Evolutionary conservation across 2,888 invertebrate species (phyloP).

Genomic region (Spicauda simplicius): DNA sequence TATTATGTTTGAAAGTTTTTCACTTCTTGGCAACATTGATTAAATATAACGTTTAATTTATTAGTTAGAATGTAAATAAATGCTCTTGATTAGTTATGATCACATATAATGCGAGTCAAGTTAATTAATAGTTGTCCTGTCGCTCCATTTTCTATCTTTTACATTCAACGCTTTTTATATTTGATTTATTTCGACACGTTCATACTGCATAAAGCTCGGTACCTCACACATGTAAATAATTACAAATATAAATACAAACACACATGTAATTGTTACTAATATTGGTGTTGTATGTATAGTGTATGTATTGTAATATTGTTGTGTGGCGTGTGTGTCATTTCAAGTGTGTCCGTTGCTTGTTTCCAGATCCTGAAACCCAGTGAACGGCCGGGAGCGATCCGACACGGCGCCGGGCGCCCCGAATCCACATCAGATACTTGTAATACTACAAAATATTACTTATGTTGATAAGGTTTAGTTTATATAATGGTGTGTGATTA

Average conservation of each 20-base stretch:
- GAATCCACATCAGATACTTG: constrained; percentile 67
- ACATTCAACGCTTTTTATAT: constrained; percentile 17
- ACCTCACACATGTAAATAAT: constrained; percentile 23
- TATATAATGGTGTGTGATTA: constrained; percentile 81
- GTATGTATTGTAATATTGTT: background rate
- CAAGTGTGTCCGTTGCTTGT: constrained; percentile 44
- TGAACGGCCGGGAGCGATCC: constrained; percentile 55
- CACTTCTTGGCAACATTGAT: too few species aligned
- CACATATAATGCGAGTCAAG: background rate
- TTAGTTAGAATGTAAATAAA: background rate
- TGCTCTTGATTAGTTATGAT: background rate
- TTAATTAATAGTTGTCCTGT: background rate
- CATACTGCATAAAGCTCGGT: constrained; percentile 28
- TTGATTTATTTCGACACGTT: constrained; percentile 21
- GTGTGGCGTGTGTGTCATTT: background rate
- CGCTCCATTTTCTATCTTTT: constrained; percentile 1
- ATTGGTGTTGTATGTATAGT: constrained; percentile 9
- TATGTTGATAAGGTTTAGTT: constrained; percentile 77
- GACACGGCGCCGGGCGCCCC: constrained; percentile 67
- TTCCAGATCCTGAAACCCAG: constrained; percentile 76
- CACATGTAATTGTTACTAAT: constrained; percentile 14
- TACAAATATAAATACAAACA: constrained; percentile 6
- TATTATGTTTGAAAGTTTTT: too few species aligned
- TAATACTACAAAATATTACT: constrained; percentile 72
- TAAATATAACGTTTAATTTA: background rate